Conservation (phyloP, 2,113 vertebrate genomes). For the Pollimyrus isidori region DNA sequence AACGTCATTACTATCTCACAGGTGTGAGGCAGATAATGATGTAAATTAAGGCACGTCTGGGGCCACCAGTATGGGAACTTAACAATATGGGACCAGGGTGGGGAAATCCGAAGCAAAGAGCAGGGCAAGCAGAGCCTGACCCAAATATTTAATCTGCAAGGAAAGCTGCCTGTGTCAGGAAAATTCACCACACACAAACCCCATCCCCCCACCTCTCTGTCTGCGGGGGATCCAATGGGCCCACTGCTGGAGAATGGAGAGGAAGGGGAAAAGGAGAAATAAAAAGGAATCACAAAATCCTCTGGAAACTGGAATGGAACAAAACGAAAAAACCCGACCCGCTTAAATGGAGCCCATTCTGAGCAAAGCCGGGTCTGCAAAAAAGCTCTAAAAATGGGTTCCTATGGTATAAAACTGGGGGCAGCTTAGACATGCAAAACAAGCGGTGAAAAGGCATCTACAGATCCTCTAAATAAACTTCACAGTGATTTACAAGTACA, state of each 20-base stretch:
- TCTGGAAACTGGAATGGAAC: not conserved
- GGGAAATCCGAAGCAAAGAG: not conserved
- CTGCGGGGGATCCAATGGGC: not conserved
- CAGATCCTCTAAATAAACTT: not conserved
- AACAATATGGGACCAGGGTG: not conserved
- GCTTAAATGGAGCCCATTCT: not conserved
- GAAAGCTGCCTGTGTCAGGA: not conserved
- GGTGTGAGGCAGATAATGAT: not conserved
- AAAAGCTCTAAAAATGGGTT: not conserved
- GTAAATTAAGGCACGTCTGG: not conserved
- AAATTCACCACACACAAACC: slow-evolving; percentile 11
- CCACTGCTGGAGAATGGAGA: not conserved
- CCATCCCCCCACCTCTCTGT: not conserved
- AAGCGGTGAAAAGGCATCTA: not conserved
- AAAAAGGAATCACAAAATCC: not conserved
- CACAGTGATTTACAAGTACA: not conserved
- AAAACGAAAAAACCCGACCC: not conserved
- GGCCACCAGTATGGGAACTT: not conserved
- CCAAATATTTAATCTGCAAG: slow-evolving; percentile 15
- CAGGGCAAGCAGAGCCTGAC: not conserved
- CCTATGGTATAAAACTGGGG: not conserved
- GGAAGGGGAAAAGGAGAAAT: not conserved
- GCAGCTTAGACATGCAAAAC: not conserved
- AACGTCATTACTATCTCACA: not conserved
- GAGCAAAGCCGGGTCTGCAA: not conserved